Conservation (phyloP, 2,888 invertebrate genomes). For the Scelioninae gen. 1 region DNA sequence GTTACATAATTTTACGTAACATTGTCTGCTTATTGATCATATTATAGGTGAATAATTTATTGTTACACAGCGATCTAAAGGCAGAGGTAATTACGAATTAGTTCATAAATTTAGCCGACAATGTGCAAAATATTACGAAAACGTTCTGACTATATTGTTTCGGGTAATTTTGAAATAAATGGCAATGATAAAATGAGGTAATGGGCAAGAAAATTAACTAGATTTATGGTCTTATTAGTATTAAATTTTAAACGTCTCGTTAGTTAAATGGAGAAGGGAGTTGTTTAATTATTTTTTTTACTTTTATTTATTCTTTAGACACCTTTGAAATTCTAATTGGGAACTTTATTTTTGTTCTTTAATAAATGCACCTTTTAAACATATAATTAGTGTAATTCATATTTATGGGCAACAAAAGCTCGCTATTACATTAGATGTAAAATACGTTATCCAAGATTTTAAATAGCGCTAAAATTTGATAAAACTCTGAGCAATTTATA, state of each 20-base stretch:
- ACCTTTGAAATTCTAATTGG: too few species aligned
- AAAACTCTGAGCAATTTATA: too few species aligned
- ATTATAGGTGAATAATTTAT: conserved; percentile 35
- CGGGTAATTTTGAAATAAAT: conserved; percentile 20
- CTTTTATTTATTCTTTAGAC: neutral
- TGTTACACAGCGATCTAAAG: neutral
- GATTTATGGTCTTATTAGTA: conserved; percentile 16
- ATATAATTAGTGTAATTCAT: too few species aligned
- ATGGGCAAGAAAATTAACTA: conserved; percentile 15
- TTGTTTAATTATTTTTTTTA: neutral
- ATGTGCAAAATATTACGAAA: conserved; percentile 24
- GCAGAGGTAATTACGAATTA: conserved; percentile 10
- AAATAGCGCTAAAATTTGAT: too few species aligned
- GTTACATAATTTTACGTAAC: conserved; percentile 38
- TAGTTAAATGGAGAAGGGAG: neutral
- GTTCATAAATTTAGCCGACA: conserved; percentile 19
- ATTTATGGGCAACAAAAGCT: too few species aligned
- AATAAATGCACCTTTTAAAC: too few species aligned
- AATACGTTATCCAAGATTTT: too few species aligned
- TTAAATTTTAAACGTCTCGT: neutral
- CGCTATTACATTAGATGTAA: too few species aligned
- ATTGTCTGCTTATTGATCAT: conserved; percentile 29
- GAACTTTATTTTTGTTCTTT: too few species aligned
- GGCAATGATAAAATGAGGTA: conserved; percentile 3
- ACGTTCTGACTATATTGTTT: conserved; percentile 8